These are phyloP conservation scores for Hippocampus guttulatus DNA, from an alignment of 2,113 vertebrate species.

Conservation along the genomic window DNA sequence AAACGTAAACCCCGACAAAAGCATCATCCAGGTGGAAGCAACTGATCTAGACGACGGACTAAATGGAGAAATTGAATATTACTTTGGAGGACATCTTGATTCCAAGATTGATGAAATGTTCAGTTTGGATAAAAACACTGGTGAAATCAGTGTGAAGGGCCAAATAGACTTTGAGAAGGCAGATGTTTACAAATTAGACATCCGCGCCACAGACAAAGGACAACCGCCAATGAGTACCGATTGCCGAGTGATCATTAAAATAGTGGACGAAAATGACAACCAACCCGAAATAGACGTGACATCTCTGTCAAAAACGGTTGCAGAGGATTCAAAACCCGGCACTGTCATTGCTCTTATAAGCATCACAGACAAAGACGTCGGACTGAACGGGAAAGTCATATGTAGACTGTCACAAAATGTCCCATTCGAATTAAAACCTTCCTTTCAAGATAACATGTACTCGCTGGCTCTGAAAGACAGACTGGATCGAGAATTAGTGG, in stretches of 20 bases:
- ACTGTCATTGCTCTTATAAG: slow-evolving; percentile 66
- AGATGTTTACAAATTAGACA: slow-evolving; percentile 47
- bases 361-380: slow-evolving; percentile 56
- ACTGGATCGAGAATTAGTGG: slow-evolving; percentile 56
- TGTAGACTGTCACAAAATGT: slow-evolving; percentile 42
- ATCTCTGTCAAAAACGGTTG: slow-evolving; percentile 50
- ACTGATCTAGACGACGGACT: slow-evolving; percentile 57
- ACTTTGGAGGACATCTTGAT: slow-evolving; percentile 44
- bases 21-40: slow-evolving; percentile 35
- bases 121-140: slow-evolving; percentile 48
- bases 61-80: slow-evolving; percentile 60
- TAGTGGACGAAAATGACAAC: slow-evolving; percentile 66
- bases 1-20: slow-evolving; percentile 14
- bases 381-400: slow-evolving; percentile 57
- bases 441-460: slow-evolving; percentile 66
- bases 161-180: slow-evolving; percentile 57
- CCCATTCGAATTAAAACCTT: slow-evolving; percentile 64
- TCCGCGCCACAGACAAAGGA: slow-evolving; percentile 65
- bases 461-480: slow-evolving; percentile 47
- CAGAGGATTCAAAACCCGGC: slow-evolving; percentile 58
- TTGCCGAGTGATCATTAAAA: slow-evolving; percentile 56
- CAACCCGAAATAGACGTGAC: slow-evolving; percentile 65
- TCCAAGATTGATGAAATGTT: slow-evolving; percentile 41
- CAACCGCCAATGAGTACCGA: slow-evolving; percentile 51
- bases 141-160: slow-evolving; percentile 55